Conservation (phyloP, 2,797 vertebrate species). For the Cygnus olor region DNA sequence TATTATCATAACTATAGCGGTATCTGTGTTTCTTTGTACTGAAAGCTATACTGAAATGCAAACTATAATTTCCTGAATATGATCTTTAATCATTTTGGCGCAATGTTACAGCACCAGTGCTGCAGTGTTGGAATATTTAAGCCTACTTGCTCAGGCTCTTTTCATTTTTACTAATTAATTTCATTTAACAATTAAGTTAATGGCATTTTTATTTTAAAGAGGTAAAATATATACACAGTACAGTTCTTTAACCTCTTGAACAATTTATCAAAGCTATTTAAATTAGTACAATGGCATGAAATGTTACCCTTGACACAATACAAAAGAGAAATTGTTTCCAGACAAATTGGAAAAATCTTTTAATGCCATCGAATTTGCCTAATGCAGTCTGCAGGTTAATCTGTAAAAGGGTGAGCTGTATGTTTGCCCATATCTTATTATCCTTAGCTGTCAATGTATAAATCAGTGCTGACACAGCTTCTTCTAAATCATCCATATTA, state of each 20-base stretch:
- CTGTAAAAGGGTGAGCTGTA: constrained; percentile 83
- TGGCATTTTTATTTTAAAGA: constrained; percentile 82
- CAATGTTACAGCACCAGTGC: constrained; percentile 28
- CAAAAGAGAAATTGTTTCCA: constrained; percentile 86
- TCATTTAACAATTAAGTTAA: constrained; percentile 84
- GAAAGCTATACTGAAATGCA: constrained; percentile 40
- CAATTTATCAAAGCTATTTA: constrained; percentile 85
- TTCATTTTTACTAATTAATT: constrained; percentile 81
- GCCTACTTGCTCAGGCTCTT: constrained; percentile 40
- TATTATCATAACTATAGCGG: not conserved
- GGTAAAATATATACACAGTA: constrained; percentile 79
- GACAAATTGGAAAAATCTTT: constrained; percentile 88
- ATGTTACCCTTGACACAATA: constrained; percentile 82
- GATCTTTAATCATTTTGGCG: constrained; percentile 66
- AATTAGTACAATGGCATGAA: constrained; percentile 83
- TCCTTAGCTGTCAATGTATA: constrained; percentile 85
- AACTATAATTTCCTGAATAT: constrained; percentile 54
- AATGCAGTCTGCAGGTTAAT: constrained; percentile 88
- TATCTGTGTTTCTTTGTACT: constrained; percentile 17
- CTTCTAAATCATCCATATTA: constrained; percentile 82
- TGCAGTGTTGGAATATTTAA: constrained; percentile 47
- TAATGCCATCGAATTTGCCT: constrained; percentile 89
- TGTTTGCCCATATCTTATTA: constrained; percentile 86
- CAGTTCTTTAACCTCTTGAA: constrained; percentile 80
- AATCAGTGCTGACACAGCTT: constrained; percentile 83